These are phyloP conservation scores for Stichopus chloronotus DNA, from an alignment of 35 echinoderm and acorn worm genomes.

Conservation along the genomic window DNA sequence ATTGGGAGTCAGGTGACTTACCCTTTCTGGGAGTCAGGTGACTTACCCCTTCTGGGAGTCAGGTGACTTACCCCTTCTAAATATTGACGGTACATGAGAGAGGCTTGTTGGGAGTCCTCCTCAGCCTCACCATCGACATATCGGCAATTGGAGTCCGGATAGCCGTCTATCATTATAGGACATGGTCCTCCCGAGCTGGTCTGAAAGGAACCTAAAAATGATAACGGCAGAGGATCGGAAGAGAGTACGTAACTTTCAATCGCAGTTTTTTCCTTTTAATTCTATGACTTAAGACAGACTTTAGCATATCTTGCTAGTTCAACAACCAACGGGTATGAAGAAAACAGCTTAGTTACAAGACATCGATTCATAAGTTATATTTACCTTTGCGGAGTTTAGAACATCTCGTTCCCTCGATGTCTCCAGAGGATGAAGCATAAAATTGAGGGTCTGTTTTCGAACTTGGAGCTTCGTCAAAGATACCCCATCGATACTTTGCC, in stretches of 20 bases:
- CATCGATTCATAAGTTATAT: neutral
- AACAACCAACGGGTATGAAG: no score
- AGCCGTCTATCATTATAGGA: neutral
- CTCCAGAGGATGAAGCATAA: slow-evolving; percentile 41
- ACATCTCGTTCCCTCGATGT: slow-evolving; percentile 57
- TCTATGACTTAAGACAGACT: neutral
- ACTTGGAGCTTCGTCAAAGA: slow-evolving; percentile 60
- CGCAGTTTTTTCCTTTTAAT: no score
- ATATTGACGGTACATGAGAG: slow-evolving; percentile 14
- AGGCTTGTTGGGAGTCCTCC: neutral
- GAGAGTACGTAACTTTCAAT: no score
- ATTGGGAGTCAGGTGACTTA: neutral
- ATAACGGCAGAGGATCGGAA: neutral
- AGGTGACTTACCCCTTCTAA: slow-evolving; percentile 1
- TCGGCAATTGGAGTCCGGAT: neutral
- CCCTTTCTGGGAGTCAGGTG: neutral
- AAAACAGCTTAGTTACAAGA: no score
- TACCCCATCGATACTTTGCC: slow-evolving; percentile 70
- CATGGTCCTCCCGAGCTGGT: neutral
- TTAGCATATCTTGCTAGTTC: neutral
- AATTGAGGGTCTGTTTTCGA: neutral
- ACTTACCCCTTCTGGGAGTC: slow-evolving; percentile 8
- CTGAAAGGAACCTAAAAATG: neutral
- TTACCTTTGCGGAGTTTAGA: slow-evolving; percentile 20
- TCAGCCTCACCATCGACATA: neutral